Conservation (phyloP, 2,113 vertebrate species). For the Cottus gobio region DNA sequence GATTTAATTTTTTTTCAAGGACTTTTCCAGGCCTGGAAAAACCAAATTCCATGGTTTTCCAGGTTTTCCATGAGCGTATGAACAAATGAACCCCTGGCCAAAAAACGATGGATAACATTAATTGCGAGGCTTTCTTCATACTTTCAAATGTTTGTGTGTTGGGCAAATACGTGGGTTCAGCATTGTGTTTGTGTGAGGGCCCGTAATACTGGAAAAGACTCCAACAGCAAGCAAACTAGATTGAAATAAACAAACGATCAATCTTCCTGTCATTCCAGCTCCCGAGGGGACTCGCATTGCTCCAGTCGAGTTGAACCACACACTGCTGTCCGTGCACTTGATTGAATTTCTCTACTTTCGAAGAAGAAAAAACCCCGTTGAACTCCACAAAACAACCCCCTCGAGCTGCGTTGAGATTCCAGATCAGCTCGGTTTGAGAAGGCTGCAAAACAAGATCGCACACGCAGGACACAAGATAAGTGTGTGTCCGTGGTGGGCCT, state of each 20-base stretch:
- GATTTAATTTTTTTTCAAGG: too few relatives aligned
- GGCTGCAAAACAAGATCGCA: conserved; percentile 59
- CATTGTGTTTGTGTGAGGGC: neutral
- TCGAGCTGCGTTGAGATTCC: conserved; percentile 31
- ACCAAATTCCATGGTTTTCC: too few relatives aligned
- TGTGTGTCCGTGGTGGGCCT: conserved; percentile 6
- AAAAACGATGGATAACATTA: conserved; percentile 6
- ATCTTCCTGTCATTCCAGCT: conserved; percentile 34
- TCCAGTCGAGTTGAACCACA: conserved; percentile 11
- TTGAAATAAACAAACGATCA: conserved; percentile 32
- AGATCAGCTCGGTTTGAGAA: conserved; percentile 18
- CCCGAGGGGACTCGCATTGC: conserved; percentile 3
- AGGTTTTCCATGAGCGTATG: too few relatives aligned
- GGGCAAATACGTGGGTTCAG: neutral
- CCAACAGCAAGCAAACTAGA: neutral
- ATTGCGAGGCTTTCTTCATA: neutral
- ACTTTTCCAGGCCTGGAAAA: too few relatives aligned
- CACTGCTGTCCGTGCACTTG: conserved; percentile 13
- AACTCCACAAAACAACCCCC: conserved; percentile 15
- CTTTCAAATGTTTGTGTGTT: neutral
- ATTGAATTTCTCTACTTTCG: conserved; percentile 29
- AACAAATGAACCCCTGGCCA: neutral
- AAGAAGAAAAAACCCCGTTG: neutral
- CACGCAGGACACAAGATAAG: conserved; percentile 60
- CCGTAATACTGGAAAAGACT: neutral